Conservation (phyloP, 1,140 invertebrate genomes). For the Carposina sasakii region DNA sequence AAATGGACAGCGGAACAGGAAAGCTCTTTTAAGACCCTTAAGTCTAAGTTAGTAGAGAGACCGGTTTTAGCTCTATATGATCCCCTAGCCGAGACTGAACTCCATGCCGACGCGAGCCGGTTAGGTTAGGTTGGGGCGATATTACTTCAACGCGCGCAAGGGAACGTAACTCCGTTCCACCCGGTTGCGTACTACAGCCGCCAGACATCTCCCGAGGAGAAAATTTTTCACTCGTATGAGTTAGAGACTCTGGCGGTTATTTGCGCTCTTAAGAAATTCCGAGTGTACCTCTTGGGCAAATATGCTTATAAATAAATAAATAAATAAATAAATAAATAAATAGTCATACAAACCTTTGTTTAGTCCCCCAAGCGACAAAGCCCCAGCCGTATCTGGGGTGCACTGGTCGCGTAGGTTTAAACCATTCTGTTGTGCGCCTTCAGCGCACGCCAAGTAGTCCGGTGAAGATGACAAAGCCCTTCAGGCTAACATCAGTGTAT, state of each 20-base stretch:
- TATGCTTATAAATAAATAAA: no score
- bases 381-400: no score
- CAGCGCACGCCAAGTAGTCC: no score
- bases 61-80: constrained; percentile 40
- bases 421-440: no score
- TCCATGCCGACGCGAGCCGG: constrained; percentile 4
- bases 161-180: constrained; percentile 23
- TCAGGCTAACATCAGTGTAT: no score
- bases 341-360: no score
- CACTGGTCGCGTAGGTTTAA: no score
- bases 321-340: no score
- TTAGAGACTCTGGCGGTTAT: constrained; percentile 2
- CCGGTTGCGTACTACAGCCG: constrained; percentile 11
- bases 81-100: constrained; percentile 26
- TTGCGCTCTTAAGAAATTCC: not conserved
- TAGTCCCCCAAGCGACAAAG: no score
- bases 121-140: not conserved
- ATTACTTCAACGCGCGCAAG: constrained; percentile 16
- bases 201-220: constrained; percentile 2
- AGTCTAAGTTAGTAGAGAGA: constrained; percentile 13
- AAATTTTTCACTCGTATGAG: constrained; percentile 4
- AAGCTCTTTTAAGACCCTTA: constrained; percentile 26
- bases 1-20: constrained; percentile 25
- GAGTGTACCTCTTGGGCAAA: not conserved
- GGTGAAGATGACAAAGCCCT: no score